Percentiles rank a stretch among this genome's conserved stretches.
Evolutionary conservation across 2,797 vertebrate species (phyloP).

Genomic region (Chaunax sp.): DNA sequence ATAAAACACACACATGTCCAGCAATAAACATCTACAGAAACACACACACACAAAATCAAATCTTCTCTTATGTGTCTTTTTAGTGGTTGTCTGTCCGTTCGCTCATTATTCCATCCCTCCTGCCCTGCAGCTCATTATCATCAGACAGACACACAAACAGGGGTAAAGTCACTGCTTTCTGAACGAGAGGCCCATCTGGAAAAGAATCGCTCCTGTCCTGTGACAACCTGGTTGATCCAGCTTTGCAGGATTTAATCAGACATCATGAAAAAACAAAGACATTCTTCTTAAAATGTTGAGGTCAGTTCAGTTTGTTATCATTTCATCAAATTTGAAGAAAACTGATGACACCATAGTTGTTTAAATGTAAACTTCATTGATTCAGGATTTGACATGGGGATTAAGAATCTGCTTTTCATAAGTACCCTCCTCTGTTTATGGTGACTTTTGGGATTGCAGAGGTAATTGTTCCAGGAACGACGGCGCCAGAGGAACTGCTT

Average conservation of each 20-base stretch:
- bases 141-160: conserved; percentile 1
- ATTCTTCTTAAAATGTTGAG: neutral
- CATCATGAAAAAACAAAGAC: neutral
- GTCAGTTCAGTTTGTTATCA: neutral
- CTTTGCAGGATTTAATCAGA: neutral
- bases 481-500: conserved; percentile 56
- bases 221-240: neutral
- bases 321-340: too few relatives aligned
- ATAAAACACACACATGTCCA: too few relatives aligned
- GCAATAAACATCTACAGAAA: neutral
- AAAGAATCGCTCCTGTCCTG: neutral
- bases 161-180: neutral
- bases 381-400: neutral
- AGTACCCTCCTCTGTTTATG: conserved; percentile 24
- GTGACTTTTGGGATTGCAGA: conserved; percentile 45
- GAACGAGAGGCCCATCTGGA: neutral
- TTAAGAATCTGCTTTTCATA: conserved; percentile 16
- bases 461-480: conserved; percentile 52
- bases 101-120: neutral
- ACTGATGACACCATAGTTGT: too few relatives aligned
- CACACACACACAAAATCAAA: neutral
- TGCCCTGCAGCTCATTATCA: neutral
- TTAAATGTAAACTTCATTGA: conserved; percentile 47
- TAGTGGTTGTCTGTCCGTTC: neutral
- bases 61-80: too few relatives aligned